Evolutionary conservation across 2,113 vertebrate species (phyloP).

Genomic region (Cyprinodon brontotheroides): DNA sequence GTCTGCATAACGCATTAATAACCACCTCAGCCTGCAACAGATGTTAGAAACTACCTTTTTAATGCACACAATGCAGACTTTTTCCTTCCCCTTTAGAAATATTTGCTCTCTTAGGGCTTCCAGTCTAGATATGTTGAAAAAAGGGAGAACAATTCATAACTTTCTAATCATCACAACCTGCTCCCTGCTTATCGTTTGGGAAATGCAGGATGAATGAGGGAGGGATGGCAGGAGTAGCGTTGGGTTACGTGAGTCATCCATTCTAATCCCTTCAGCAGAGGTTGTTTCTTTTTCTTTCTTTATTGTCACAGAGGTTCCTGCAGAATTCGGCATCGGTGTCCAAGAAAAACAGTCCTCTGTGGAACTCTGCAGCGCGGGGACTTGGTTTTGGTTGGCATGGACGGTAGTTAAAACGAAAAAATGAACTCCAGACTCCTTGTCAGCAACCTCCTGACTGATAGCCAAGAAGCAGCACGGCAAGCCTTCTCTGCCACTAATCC

Average conservation of each 20-base stretch:
- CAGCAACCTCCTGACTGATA: slow-evolving; percentile 27
- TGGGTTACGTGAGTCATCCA: slow-evolving; percentile 29
- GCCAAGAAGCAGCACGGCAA: slow-evolving; percentile 36
- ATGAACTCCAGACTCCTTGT: slow-evolving; percentile 38
- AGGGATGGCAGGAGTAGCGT: slow-evolving; percentile 5
- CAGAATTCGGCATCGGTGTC: slow-evolving; percentile 30
- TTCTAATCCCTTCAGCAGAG: slow-evolving; percentile 33
- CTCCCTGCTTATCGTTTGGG: slow-evolving; percentile 30
- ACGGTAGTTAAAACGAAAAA: slow-evolving; percentile 32
- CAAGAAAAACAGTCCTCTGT: slow-evolving; percentile 54
- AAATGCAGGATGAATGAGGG: slow-evolving; percentile 23
- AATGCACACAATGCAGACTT: not conserved
- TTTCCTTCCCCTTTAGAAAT: not conserved
- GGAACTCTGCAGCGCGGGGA: slow-evolving; percentile 41
- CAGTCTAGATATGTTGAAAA: not conserved
- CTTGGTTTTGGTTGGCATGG: slow-evolving; percentile 59
- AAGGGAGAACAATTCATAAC: slow-evolving; percentile 8
- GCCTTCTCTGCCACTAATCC: slow-evolving; percentile 6
- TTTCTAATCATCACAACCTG: not conserved
- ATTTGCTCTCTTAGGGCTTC: not conserved
- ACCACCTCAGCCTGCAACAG: not conserved
- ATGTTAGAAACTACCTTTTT: not conserved
- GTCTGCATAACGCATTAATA: no score
- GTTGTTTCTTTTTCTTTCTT: slow-evolving; percentile 28
- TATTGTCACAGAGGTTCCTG: slow-evolving; percentile 22